phyloP scores from a whole-genome alignment of 2,113 vertebrate species.

The Pygoscelis antarcticus region DNA sequence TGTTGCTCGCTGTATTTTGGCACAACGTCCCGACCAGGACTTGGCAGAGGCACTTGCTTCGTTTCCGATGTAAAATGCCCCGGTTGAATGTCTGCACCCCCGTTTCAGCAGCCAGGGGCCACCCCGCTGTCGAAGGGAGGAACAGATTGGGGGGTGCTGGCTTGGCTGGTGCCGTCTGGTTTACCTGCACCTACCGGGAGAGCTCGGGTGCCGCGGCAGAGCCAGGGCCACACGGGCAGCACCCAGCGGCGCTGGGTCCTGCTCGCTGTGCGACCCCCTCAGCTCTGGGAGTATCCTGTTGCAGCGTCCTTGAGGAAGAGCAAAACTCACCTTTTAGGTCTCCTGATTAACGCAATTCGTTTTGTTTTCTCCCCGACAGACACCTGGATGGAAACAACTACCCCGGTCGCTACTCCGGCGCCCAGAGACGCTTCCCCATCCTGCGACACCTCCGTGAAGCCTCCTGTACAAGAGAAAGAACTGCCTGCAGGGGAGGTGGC shows the following conservation, averaged over 20 bases:
- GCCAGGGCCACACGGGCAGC: background rate
- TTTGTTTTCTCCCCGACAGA: background rate
- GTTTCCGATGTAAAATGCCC: background rate
- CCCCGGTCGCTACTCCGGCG: accelerated
- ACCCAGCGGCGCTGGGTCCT: background rate
- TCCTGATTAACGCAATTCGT: accelerated
- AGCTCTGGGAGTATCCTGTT: background rate
- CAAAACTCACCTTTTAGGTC: background rate
- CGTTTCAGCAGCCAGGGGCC: background rate
- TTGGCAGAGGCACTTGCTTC: background rate
- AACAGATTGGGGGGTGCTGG: background rate
- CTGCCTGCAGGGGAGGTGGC: accelerated
- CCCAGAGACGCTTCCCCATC: background rate
- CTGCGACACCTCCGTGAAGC: background rate
- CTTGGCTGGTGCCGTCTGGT: background rate
- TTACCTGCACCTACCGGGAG: background rate
- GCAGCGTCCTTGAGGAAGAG: background rate
- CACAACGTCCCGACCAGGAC: background rate
- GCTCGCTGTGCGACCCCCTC: background rate
- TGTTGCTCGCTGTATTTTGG: background rate
- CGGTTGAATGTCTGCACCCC: background rate
- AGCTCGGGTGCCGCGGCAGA: accelerated
- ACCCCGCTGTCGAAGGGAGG: background rate
- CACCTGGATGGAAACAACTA: background rate
- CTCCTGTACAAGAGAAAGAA: background rate